Conservation (phyloP, 2,888 invertebrate genomes). For the Meloe dianella region DNA sequence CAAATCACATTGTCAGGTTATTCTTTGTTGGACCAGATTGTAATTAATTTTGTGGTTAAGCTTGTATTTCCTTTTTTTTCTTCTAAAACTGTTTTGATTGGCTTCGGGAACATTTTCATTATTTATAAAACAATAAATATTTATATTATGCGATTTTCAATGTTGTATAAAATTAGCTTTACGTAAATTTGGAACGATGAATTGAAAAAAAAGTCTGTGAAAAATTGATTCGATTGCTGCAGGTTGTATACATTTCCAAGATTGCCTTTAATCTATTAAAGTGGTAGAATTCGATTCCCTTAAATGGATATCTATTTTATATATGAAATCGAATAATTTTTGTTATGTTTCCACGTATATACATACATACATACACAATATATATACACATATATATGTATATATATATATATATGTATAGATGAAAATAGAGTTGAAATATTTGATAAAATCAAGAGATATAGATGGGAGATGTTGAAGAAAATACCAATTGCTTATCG, state of each 20-base stretch:
- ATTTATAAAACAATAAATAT: too few species aligned
- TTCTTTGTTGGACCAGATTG: too few species aligned
- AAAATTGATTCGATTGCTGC: neutral
- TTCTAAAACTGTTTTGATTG: too few species aligned
- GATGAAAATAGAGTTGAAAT: neutral
- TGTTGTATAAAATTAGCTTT: neutral
- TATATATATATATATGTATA: neutral
- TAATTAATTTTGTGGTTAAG: too few species aligned
- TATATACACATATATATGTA: neutral
- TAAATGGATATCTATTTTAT: neutral
- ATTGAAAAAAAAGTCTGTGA: neutral
- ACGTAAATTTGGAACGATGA: neutral
- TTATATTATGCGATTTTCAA: neutral
- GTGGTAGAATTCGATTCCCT: neutral
- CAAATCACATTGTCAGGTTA: too few species aligned
- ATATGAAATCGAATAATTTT: neutral
- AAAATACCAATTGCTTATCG: slow-evolving; percentile 4
- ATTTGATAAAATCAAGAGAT: neutral
- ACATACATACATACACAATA: neutral
- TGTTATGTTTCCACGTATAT: neutral
- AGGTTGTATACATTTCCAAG: neutral
- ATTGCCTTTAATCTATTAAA: neutral
- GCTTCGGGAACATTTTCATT: too few species aligned
- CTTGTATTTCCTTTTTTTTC: too few species aligned
- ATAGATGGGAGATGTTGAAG: neutral